Evolutionary conservation across 2,113 vertebrate genomes (phyloP).

Genomic region (pig (Sus scrofa)): DNA sequence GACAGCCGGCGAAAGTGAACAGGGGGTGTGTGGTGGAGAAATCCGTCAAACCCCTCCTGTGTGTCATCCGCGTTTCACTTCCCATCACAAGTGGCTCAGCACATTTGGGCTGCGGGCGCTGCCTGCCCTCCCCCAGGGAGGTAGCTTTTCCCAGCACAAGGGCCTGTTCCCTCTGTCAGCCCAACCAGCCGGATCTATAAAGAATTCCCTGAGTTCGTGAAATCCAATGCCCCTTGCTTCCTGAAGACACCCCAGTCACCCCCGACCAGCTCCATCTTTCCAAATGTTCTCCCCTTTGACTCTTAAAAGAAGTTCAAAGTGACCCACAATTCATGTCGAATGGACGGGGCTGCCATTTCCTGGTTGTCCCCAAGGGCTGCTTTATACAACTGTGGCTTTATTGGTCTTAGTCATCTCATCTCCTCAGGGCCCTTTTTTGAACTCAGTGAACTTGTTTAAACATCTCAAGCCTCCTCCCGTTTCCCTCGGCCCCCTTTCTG

Average conservation of each 20-base stretch:
- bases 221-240: slow-evolving; percentile 86
- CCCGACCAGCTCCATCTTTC: slow-evolving; percentile 80
- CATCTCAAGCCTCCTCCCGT: slow-evolving; percentile 73
- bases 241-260: slow-evolving; percentile 80
- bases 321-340: slow-evolving; percentile 87
- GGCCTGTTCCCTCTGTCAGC: neutral
- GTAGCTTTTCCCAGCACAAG: neutral
- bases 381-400: slow-evolving; percentile 82
- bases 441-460: slow-evolving; percentile 84
- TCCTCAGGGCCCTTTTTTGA: slow-evolving; percentile 80
- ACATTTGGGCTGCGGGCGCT: neutral
- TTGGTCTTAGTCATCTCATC: slow-evolving; percentile 80
- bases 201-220: slow-evolving; percentile 84
- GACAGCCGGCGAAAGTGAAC: neutral
- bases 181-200: slow-evolving; percentile 76
- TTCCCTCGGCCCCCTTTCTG: slow-evolving; percentile 60
- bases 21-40: neutral
- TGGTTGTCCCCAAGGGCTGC: slow-evolving; percentile 79
- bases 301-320: slow-evolving; percentile 88
- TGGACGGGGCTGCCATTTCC: slow-evolving; percentile 81
- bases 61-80: neutral
- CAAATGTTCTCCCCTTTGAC: slow-evolving; percentile 87
- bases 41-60: slow-evolving; percentile 17
- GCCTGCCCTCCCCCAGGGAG: neutral
- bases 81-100: neutral